Base-by-base conservation (phyloP, 2,888 invertebrate genomes). In the Tetramorium bicarinatum region DNA sequence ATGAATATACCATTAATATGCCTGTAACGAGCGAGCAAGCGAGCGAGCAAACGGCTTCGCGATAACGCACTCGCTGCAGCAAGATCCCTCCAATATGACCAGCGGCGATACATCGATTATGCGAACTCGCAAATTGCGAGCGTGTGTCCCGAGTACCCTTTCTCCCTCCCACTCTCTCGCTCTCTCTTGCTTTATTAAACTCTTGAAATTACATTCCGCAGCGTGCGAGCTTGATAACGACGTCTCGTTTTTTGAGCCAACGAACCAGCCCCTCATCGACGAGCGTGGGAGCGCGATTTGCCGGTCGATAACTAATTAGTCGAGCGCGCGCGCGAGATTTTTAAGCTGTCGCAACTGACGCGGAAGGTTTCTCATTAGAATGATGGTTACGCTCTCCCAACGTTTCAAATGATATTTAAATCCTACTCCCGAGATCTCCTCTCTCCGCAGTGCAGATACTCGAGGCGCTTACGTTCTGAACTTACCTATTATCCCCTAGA, bases 401-500 rank as follows among this genome's bases (percentile, higher is more conserved):
- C 59, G 38, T 71, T 76, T 66, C 82, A 41, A 82, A 64, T 82
- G 56, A 82, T 82, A 77, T 82, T 66, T 77, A 82, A 75, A 82
- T 75, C 66, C 77, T 47, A 25, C 67, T 72, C 21, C 71, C 54
- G 69, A 47, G 59, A 59, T 49, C 59, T 25, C 41, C 41, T 18
- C 29, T 44, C 67, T 59, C 38, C 47, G 47, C 54, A 76, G 7
- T 77, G 82, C 66, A 66, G 64, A 66, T 52, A 80, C 49, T 77
- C 66, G 56, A 77, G 34, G 56, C 71, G 77, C 82, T 82, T 82
- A 77, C 25, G 38, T 38, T 3, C 72, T 77, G 38, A 79, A 82
- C 82, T 82, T 82, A 76, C 82, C 82, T 82, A 82, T 82, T 82
- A 82, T 82, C 82, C 82, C 82, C 82, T 64, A 66, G 75, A 82